phyloP scores from a whole-genome alignment of 2,888 invertebrate species.

The Emmelina monodactyla region DNA sequence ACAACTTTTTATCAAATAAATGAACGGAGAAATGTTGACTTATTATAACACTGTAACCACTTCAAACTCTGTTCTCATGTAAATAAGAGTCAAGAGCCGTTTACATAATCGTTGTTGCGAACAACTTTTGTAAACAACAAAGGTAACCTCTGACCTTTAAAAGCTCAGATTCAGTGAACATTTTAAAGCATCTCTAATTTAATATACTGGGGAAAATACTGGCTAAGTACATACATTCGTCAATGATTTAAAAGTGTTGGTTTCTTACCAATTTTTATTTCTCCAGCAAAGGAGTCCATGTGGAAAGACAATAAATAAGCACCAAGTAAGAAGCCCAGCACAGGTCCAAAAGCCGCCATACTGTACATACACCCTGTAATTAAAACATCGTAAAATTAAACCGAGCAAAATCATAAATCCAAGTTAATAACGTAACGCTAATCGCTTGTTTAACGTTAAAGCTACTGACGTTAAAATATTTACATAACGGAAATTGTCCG shows the following conservation, averaged over 20 bases:
- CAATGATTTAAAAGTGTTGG: neutral
- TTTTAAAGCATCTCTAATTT: neutral
- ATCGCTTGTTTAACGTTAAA: too few relatives aligned
- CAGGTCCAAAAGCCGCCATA: constrained; percentile 96
- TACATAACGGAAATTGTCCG: too few relatives aligned
- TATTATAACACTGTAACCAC: too few relatives aligned
- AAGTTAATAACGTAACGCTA: too few relatives aligned
- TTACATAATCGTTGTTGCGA: too few relatives aligned
- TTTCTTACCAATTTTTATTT: constrained; percentile 74
- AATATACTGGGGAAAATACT: neutral
- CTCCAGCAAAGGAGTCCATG: constrained; percentile 85
- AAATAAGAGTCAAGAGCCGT: too few relatives aligned
- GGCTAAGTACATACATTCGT: neutral
- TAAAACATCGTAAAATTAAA: too few relatives aligned
- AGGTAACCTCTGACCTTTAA: neutral
- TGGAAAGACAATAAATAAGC: constrained; percentile 91
- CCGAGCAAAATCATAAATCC: too few relatives aligned
- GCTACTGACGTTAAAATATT: too few relatives aligned
- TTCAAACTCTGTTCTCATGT: too few relatives aligned
- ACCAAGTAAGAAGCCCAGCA: constrained; percentile 89
- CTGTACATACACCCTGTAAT: constrained; percentile 91
- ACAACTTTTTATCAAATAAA: too few relatives aligned
- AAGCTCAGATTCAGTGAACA: neutral
- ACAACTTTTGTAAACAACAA: neutral
- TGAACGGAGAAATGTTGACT: too few relatives aligned